Conservation (phyloP, 2,797 vertebrate genomes). For the Muscicapa comitata region DNA sequence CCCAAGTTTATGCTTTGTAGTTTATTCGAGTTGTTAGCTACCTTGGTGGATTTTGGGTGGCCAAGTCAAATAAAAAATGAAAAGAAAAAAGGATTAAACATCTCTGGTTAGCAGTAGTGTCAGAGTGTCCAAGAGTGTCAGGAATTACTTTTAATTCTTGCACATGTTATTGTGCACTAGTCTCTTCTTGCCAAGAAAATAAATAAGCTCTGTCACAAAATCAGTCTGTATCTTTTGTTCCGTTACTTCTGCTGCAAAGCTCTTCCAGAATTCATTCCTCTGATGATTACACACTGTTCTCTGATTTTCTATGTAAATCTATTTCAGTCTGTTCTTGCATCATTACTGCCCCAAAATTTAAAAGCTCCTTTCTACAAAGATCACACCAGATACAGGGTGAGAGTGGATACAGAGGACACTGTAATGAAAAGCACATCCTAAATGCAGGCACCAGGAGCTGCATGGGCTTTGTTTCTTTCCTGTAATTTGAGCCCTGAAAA, state of each 20-base stretch:
- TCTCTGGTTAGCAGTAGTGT: not conserved
- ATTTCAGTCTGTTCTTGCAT: not conserved
- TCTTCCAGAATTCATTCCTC: not conserved
- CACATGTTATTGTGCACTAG: not conserved
- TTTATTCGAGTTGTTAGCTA: not conserved
- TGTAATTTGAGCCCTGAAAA: not conserved
- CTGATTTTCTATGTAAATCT: not conserved
- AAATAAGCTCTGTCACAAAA: not conserved
- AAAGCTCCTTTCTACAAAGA: not conserved
- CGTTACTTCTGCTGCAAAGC: not conserved
- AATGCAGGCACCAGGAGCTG: not conserved
- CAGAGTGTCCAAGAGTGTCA: too few relatives aligned
- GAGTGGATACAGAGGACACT: not conserved
- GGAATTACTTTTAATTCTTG: constrained; percentile 13
- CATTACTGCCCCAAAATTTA: not conserved
- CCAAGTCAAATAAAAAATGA: not conserved
- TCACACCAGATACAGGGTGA: not conserved
- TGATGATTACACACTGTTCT: not conserved
- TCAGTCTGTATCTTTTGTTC: not conserved
- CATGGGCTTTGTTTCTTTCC: not conserved
- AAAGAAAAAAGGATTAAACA: not conserved
- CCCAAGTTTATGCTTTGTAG: not conserved
- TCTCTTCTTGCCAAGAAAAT: not conserved
- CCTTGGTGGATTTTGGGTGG: not conserved
- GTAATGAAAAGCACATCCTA: not conserved